phyloP scores from a whole-genome alignment of 1,140 invertebrate genomes.

The Probaryconus sp. region DNA sequence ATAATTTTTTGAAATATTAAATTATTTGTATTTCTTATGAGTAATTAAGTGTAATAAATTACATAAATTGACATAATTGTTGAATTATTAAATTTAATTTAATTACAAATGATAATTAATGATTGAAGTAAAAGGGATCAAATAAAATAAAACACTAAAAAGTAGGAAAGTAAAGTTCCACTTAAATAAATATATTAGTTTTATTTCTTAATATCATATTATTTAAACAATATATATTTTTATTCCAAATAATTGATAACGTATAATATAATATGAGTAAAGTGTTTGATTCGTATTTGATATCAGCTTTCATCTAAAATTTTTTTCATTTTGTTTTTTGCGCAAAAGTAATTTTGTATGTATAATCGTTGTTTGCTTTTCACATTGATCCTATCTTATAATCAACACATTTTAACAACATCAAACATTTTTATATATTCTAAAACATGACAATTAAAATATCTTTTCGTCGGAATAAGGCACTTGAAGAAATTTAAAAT shows the following conservation, averaged over 20 bases:
- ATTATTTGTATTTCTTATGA: too few species aligned
- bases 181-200: constrained; percentile 75
- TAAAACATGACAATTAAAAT: constrained; percentile 31
- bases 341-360: constrained; percentile 22
- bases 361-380: constrained; percentile 18
- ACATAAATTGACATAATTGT: too few species aligned
- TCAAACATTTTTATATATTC: constrained; percentile 33
- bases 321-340: constrained; percentile 5
- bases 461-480: constrained; percentile 47
- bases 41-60: neutral
- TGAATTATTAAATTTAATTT: neutral
- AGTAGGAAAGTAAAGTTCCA: constrained; percentile 28
- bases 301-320: neutral
- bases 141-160: neutral
- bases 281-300: constrained; percentile 39
- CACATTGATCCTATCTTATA: constrained; percentile 31
- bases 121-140: too few species aligned
- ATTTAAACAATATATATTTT: constrained; percentile 69
- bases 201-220: constrained; percentile 68
- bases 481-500: constrained; percentile 47
- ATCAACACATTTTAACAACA: constrained; percentile 37
- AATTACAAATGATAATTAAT: neutral
- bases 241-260: constrained; percentile 68
- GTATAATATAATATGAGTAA: constrained; percentile 58
- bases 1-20: too few species aligned